phyloP scores from a whole-genome alignment of 2,113 vertebrate species.

The Tachysurus fulvidraco region DNA sequence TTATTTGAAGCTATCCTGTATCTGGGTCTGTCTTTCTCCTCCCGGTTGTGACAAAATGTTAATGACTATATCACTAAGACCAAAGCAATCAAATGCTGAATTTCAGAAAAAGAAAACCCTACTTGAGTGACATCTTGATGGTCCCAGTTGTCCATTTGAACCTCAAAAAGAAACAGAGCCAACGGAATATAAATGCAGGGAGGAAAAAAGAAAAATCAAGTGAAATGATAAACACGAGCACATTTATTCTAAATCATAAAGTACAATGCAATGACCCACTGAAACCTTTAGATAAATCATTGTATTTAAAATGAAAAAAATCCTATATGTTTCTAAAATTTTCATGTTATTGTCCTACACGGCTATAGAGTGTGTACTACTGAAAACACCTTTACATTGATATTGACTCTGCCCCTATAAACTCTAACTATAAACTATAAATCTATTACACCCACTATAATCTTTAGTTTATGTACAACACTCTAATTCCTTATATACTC shows the following conservation, averaged over 20 bases:
- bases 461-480: background rate
- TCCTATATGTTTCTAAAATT: too few relatives aligned
- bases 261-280: background rate
- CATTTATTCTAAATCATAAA: background rate
- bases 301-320: too few relatives aligned
- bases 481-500: background rate
- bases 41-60: too few relatives aligned
- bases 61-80: too few relatives aligned
- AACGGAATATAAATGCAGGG: conserved; percentile 74
- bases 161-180: conserved; percentile 74
- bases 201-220: conserved; percentile 53
- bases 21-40: too few relatives aligned
- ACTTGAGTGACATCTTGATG: conserved; percentile 57
- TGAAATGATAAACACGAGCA: conserved; percentile 62
- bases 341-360: too few relatives aligned
- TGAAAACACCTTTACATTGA: background rate
- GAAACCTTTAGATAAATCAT: background rate
- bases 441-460: background rate
- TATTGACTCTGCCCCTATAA: too few relatives aligned
- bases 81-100: background rate
- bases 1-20: too few relatives aligned
- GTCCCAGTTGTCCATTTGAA: conserved; percentile 77
- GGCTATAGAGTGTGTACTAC: too few relatives aligned
- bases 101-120: conserved; percentile 67
- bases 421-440: too few relatives aligned